These are phyloP conservation scores for Nibea albiflora DNA, from an alignment of 2,113 vertebrate genomes.

Conservation along the genomic window DNA sequence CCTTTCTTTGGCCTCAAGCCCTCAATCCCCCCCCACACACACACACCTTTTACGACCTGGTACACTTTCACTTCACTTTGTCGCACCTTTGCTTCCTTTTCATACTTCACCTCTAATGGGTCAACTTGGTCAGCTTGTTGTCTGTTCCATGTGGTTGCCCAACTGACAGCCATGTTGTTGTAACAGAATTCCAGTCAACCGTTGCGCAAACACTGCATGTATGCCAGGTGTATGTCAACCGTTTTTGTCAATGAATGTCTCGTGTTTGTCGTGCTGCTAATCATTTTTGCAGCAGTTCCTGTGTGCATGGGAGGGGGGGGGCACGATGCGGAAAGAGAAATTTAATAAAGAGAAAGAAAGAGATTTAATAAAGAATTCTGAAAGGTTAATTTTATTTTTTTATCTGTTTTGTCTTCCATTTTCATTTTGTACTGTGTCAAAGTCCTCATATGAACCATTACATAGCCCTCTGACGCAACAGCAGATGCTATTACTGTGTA, in stretches of 20 bases:
- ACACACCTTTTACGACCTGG: neutral
- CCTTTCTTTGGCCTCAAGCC: neutral
- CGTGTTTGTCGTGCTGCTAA: neutral
- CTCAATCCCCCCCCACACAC: too few species aligned
- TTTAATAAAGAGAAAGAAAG: neutral
- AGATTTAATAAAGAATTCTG: neutral
- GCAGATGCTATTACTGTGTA: neutral
- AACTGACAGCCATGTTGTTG: neutral
- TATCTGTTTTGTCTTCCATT: neutral
- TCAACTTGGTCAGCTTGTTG: too few species aligned
- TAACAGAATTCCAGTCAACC: neutral
- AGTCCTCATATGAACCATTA: neutral
- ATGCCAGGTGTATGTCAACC: neutral
- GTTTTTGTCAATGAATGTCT: conserved; percentile 29
- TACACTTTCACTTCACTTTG: neutral
- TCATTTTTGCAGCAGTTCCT: neutral
- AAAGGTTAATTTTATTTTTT: neutral
- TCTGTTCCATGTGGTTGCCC: conserved; percentile 15
- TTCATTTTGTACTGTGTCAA: neutral
- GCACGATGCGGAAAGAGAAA: neutral
- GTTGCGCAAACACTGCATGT: neutral
- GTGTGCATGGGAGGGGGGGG: too few species aligned
- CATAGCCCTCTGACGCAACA: too few species aligned
- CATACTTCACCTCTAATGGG: neutral
- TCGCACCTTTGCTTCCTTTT: neutral